A percentile compares a stretch with the other conserved stretches of the same genome.
Conservation (phyloP, 2,888 invertebrate species). For the Lasioglossum vierecki region DNA sequence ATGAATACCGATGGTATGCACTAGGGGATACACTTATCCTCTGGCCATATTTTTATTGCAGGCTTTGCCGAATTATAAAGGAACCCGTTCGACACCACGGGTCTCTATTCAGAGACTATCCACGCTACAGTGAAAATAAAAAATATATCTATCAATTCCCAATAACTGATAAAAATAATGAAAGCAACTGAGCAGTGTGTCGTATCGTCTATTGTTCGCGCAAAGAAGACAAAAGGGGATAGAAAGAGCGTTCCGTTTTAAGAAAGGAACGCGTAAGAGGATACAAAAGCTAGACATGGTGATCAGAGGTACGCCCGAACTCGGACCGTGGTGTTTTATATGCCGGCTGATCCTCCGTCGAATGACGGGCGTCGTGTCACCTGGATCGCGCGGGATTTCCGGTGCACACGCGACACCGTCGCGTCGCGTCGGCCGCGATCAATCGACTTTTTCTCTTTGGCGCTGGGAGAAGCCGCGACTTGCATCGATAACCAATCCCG, state of each 20-base stretch:
- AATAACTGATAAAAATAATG: neutral
- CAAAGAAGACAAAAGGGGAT: neutral
- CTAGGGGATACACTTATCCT: too few species aligned
- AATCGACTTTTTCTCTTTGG: slow-evolving; percentile 68
- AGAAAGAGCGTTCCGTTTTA: neutral
- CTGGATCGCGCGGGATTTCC: slow-evolving; percentile 67
- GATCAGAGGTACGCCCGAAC: slow-evolving; percentile 14
- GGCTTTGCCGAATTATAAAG: too few species aligned
- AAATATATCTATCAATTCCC: too few species aligned
- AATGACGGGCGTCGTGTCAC: slow-evolving; percentile 55
- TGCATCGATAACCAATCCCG: slow-evolving; percentile 67
- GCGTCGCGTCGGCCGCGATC: slow-evolving; percentile 41
- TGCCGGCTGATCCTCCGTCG: slow-evolving; percentile 40
- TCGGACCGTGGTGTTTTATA: slow-evolving; percentile 32
- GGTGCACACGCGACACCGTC: slow-evolving; percentile 56
- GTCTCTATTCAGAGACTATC: too few species aligned
- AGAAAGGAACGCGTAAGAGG: neutral
- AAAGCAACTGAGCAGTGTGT: too few species aligned
- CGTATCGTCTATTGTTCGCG: neutral
- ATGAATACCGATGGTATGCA: too few species aligned
- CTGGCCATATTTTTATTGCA: too few species aligned
- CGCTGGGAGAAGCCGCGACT: slow-evolving; percentile 58
- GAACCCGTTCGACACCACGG: too few species aligned
- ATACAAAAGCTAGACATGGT: slow-evolving; percentile 2
- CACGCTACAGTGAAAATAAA: too few species aligned